Conservation (phyloP, 2,888 invertebrate genomes). For the Hypselothyrea guttata region DNA sequence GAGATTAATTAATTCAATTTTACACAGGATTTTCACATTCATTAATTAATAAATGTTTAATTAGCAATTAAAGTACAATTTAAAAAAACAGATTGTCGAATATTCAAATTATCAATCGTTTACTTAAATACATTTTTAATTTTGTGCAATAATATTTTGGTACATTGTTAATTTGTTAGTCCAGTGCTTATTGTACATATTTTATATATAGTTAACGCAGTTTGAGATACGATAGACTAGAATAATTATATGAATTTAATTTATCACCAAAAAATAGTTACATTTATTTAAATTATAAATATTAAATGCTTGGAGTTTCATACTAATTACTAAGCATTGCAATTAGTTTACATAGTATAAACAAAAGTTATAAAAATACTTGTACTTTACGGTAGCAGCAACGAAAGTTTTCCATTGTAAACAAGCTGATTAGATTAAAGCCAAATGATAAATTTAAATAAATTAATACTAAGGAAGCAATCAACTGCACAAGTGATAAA, state of each 20-base stretch:
- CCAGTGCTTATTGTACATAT: no score
- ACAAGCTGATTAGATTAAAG: conserved; percentile 13
- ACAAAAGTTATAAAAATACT: conserved; percentile 35
- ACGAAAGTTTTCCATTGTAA: conserved; percentile 16
- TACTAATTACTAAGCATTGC: neutral
- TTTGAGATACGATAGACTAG: conserved; percentile 5
- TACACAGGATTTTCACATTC: no score
- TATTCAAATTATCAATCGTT: no score
- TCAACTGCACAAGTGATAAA: conserved; percentile 24
- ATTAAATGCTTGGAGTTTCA: conserved; percentile 7
- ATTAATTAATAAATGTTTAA: no score
- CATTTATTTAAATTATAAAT: neutral
- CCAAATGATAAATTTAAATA: conserved; percentile 38
- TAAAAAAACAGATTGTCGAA: no score
- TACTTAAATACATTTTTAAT: no score
- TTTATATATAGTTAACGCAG: no score
- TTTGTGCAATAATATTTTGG: no score
- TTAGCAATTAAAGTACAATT: no score
- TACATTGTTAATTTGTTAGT: no score
- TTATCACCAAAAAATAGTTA: conserved; percentile 27
- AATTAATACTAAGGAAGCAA: conserved; percentile 46
- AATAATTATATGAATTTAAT: neutral
- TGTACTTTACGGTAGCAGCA: conserved; percentile 50
- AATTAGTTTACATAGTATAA: conserved; percentile 2
- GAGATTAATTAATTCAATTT: no score